Evolutionary conservation across 2,888 invertebrate species (phyloP).

Genomic region (Ennomos quercinarius): DNA sequence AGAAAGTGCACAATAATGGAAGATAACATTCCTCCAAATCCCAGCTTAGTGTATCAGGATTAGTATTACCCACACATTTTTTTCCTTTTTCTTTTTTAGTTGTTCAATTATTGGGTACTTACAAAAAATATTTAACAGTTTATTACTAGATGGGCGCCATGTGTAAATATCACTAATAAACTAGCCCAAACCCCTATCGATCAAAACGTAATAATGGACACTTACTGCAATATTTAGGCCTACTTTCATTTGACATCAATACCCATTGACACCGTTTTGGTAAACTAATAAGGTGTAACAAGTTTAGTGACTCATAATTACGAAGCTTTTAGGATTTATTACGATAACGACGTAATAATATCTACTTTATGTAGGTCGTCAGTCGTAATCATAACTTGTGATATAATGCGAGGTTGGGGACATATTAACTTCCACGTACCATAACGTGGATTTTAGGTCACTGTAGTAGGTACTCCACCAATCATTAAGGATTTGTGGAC

Average conservation of each 20-base stretch:
- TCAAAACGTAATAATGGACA: slow-evolving; percentile 51
- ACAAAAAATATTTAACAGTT: too few relatives aligned
- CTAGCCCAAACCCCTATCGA: slow-evolving; percentile 59
- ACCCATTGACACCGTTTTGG: slow-evolving; percentile 63
- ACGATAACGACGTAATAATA: slow-evolving; percentile 31
- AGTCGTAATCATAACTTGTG: slow-evolving; percentile 23
- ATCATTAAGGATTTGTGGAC: background rate
- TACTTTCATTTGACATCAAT: slow-evolving; percentile 66
- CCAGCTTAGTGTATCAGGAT: slow-evolving; percentile 16
- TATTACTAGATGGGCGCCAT: too few relatives aligned
- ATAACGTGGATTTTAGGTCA: slow-evolving; percentile 13
- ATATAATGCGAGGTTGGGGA: slow-evolving; percentile 30
- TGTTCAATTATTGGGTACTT: too few relatives aligned
- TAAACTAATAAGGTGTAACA: slow-evolving; percentile 36
- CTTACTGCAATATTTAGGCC: slow-evolving; percentile 57
- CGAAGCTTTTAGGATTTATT: slow-evolving; percentile 42
- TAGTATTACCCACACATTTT: background rate
- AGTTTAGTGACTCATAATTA: slow-evolving; percentile 37
- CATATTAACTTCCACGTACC: slow-evolving; percentile 11
- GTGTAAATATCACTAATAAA: background rate
- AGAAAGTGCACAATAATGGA: slow-evolving; percentile 19
- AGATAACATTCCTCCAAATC: slow-evolving; percentile 16
- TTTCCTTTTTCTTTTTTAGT: too few relatives aligned
- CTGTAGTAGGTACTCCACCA: background rate
- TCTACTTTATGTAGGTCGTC: slow-evolving; percentile 30